Base-by-base conservation (phyloP, 2,888 invertebrate genomes). In the Andrena camellia region DNA sequence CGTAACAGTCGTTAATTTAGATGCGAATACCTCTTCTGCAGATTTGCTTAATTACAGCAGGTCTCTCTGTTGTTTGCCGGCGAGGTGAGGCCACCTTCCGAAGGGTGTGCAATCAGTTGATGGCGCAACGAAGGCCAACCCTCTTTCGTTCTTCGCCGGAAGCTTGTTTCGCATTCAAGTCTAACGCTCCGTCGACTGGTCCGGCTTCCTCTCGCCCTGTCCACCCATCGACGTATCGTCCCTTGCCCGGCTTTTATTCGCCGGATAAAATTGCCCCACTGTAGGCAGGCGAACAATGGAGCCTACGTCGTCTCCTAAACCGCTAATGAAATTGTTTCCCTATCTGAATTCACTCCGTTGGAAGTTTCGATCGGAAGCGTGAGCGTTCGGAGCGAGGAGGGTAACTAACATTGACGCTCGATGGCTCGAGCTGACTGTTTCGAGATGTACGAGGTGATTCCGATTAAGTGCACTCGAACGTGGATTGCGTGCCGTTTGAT, bases 271-370 rank as follows among this genome's bases (percentile, higher is more conserved):
- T 78, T 54, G 79, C 73, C 74, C 69, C 57, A 60, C 76, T 63
- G 57, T 54, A 59, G 78, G 20, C 50, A 64, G 66, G 29, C 67
- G 86, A 83, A 90, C 88, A 89, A 84, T 84, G 72, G 67, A 60
- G 31, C 59, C 29, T 20, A 33, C 77, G 42, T 62, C 35, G 64
- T 75, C 68, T 77, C 35, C 73, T 67, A 75, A 70, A 33, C 67
- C 75, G 78, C 85, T 87, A 90, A 90, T 87, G 89, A 89, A 90
- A 90, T 90, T 90, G 87, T 89, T 89, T 87, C 74, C 87, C 83
- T 86, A 86, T 87, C 84, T 81, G 78, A 70, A 78, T 57, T 69
- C 71, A 78, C 78, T 78, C 54, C 23, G n/a, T 33, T 35, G 50
- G 42, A 54, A 57, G 29, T 48, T 52, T 23, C 57, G 48, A 68